Evolutionary conservation across 2,113 vertebrate species (phyloP).

Genomic region (Syngnathus floridae): DNA sequence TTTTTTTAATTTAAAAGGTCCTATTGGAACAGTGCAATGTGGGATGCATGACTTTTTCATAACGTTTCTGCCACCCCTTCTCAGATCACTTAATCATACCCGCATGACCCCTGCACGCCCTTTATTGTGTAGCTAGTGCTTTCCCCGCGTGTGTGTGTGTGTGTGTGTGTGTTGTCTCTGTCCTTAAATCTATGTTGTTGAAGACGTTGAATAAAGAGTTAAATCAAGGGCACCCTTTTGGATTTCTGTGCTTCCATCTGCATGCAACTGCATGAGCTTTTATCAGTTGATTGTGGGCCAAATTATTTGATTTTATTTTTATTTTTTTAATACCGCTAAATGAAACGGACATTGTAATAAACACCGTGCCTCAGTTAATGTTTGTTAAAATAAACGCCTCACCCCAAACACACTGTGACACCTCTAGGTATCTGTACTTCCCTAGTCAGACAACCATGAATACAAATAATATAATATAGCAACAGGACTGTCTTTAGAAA

Average conservation of each 20-base stretch:
- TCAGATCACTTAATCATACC: slow-evolving; percentile 12
- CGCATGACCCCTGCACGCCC: slow-evolving; percentile 38
- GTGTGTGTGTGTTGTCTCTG: slow-evolving; percentile 2
- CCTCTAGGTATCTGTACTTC: too few species aligned
- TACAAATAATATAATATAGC: too few species aligned
- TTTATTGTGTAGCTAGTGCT: background rate
- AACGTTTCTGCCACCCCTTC: background rate
- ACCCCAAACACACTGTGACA: too few species aligned
- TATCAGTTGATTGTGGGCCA: background rate
- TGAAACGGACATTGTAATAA: too few species aligned
- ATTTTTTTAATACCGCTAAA: too few species aligned
- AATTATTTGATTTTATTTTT: background rate
- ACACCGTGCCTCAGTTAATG: too few species aligned
- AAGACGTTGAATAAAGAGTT: slow-evolving; percentile 63
- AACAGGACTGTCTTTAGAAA: too few species aligned
- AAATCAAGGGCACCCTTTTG: slow-evolving; percentile 57
- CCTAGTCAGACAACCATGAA: too few species aligned
- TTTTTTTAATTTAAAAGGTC: background rate
- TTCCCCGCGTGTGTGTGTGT: background rate
- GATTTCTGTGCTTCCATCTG: slow-evolving; percentile 55
- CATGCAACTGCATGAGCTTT: slow-evolving; percentile 24
- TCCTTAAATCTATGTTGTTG: slow-evolving; percentile 39
- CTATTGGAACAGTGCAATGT: slow-evolving; percentile 7
- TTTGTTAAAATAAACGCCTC: too few species aligned
- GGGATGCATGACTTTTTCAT: slow-evolving; percentile 20